phyloP scores from a whole-genome alignment of 35 echinoderm and acorn worm species.

The Stichopus chloronotus region DNA sequence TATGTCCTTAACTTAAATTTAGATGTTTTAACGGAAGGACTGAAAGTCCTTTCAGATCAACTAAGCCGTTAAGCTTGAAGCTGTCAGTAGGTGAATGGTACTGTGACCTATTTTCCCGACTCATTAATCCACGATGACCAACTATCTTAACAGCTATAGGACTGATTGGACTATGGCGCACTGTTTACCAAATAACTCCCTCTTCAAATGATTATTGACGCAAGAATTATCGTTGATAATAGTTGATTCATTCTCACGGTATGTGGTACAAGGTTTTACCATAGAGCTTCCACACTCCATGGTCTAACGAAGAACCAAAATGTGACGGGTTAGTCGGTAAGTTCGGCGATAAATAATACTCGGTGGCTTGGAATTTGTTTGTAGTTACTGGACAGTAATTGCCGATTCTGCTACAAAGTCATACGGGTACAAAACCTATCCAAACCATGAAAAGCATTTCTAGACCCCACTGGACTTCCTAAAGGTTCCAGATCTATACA shows the following conservation, averaged over 20 bases:
- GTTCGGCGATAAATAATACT: too few species aligned
- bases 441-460: too few species aligned
- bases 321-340: too few species aligned
- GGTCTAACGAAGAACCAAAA: too few species aligned
- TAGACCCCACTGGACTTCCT: too few species aligned
- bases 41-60: not conserved
- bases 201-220: not conserved
- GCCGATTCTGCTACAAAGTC: too few species aligned
- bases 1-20: too few species aligned
- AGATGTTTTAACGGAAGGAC: not conserved
- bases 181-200: not conserved
- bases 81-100: not conserved
- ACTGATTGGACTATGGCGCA: not conserved
- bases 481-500: too few species aligned
- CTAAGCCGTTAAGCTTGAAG: not conserved
- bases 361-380: too few species aligned
- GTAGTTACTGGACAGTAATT: too few species aligned
- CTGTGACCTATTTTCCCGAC: not conserved
- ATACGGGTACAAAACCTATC: too few species aligned
- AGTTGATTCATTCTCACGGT: not conserved
- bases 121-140: not conserved
- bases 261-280: not conserved
- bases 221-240: not conserved
- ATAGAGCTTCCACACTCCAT: too few species aligned
- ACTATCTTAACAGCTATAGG: not conserved